Evolutionary conservation across 2,888 invertebrate genomes (phyloP).

Genomic region (Eupithecia insigniata): DNA sequence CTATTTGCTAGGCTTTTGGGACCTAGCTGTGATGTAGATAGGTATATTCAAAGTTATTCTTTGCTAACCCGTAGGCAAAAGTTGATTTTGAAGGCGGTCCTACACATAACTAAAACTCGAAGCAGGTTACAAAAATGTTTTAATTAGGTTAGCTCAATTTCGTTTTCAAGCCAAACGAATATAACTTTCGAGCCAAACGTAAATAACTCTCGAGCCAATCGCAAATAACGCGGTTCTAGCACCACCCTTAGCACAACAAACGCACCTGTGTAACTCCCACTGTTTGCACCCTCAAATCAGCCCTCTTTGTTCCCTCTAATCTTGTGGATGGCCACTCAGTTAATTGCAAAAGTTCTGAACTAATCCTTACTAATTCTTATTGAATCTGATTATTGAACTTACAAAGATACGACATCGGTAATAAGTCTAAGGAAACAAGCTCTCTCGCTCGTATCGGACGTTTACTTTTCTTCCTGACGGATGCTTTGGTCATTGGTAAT

Average conservation of each 20-base stretch:
- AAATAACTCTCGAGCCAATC: neutral
- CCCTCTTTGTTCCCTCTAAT: slow-evolving; percentile 33
- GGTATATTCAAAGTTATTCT: too few species aligned
- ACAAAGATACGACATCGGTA: slow-evolving; percentile 8
- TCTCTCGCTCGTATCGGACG: neutral
- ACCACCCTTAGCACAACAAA: slow-evolving; percentile 42
- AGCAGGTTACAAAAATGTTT: too few species aligned
- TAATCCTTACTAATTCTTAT: slow-evolving; percentile 33
- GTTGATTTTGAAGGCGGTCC: too few species aligned
- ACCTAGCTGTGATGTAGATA: too few species aligned
- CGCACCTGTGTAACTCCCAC: slow-evolving; percentile 43
- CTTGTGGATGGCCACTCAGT: slow-evolving; percentile 32
- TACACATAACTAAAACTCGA: too few species aligned
- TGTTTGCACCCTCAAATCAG: slow-evolving; percentile 33
- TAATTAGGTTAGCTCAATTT: neutral
- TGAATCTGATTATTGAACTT: slow-evolving; percentile 30
- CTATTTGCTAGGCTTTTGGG: too few species aligned
- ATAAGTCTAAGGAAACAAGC: slow-evolving; percentile 6
- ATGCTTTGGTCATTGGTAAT: neutral
- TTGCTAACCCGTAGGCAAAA: too few species aligned
- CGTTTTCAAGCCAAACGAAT: neutral
- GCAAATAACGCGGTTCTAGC: neutral
- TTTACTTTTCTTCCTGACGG: neutral
- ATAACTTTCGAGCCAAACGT: neutral
- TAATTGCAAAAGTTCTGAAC: slow-evolving; percentile 35